Evolutionary conservation across 2,888 invertebrate genomes (phyloP).

Genomic region (Caenorhabditis wallacei): DNA sequence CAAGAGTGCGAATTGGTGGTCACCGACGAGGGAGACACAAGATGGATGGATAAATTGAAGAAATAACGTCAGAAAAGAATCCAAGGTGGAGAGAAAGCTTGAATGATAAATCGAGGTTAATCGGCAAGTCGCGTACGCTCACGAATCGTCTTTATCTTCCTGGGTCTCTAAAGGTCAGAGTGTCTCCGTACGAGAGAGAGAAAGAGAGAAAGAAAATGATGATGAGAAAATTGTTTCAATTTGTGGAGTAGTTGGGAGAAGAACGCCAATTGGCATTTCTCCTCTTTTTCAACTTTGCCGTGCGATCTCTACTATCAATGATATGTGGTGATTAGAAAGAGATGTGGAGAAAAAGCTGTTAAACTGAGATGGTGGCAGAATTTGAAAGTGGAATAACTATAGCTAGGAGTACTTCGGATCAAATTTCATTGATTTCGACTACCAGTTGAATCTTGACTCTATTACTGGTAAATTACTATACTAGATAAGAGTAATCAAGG

Average conservation of each 20-base stretch:
- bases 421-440: too few species aligned
- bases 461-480: too few species aligned
- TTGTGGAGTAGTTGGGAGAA: slow-evolving; percentile 27
- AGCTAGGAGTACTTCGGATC: slow-evolving; percentile 3
- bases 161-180: slow-evolving; percentile 49
- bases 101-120: slow-evolving; percentile 64
- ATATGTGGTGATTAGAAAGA: slow-evolving; percentile 43
- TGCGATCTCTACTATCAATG: slow-evolving; percentile 38
- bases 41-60: slow-evolving; percentile 20
- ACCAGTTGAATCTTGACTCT: too few species aligned
- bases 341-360: slow-evolving; percentile 16
- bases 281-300: slow-evolving; percentile 19
- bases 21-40: slow-evolving; percentile 21
- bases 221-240: slow-evolving; percentile 53
- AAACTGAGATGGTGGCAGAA: slow-evolving; percentile 35
- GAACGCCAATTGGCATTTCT: slow-evolving; percentile 59
- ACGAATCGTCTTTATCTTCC: slow-evolving; percentile 9
- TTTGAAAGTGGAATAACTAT: background rate
- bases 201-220: too few species aligned
- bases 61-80: slow-evolving; percentile 30
- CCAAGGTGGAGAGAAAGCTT: slow-evolving; percentile 47
- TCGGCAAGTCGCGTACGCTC: slow-evolving; percentile 49
- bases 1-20: slow-evolving; percentile 42
- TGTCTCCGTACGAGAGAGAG: slow-evolving; percentile 17
- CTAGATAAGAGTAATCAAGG: too few species aligned